phyloP scores from a whole-genome alignment of 2,797 vertebrate genomes.

The Sebastes minor region DNA sequence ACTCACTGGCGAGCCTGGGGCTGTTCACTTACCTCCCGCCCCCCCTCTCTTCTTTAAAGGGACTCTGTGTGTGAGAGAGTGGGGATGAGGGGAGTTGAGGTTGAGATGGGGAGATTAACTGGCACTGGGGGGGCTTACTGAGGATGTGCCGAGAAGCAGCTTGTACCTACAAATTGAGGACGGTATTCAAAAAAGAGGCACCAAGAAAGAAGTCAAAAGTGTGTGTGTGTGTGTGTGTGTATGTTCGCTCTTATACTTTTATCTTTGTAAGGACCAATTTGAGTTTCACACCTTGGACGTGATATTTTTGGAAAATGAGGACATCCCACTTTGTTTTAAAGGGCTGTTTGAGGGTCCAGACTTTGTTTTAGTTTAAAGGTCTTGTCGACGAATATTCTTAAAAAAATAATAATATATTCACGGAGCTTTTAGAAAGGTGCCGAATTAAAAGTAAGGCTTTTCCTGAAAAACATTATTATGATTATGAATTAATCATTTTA shows the following conservation, averaged over 20 bases:
- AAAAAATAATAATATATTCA: no score
- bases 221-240: neutral
- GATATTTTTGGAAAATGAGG: neutral
- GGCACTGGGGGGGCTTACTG: slow-evolving; percentile 10
- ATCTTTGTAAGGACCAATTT: neutral
- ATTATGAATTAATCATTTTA: no score
- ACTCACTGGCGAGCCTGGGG: slow-evolving; percentile 45
- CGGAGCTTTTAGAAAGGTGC: no score
- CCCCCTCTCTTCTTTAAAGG: slow-evolving; percentile 43
- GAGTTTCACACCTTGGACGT: neutral
- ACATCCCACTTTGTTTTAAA: neutral
- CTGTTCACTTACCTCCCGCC: slow-evolving; percentile 52
- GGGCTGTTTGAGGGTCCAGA: neutral
- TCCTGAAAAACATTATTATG: no score
- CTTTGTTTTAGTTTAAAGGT: neutral
- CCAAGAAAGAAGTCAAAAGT: neutral
- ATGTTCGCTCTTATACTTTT: neutral
- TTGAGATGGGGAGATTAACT: slow-evolving; percentile 17
- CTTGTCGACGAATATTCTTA: no score
- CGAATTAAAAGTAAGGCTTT: no score
- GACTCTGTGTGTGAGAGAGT: neutral
- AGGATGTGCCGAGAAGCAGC: slow-evolving; percentile 8
- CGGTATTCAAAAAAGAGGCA: neutral
- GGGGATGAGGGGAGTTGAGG: neutral
- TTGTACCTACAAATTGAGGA: slow-evolving; percentile 19